Evolutionary conservation across 2,797 vertebrate species (phyloP).

Genomic region (Pogonophryne albipinna): DNA sequence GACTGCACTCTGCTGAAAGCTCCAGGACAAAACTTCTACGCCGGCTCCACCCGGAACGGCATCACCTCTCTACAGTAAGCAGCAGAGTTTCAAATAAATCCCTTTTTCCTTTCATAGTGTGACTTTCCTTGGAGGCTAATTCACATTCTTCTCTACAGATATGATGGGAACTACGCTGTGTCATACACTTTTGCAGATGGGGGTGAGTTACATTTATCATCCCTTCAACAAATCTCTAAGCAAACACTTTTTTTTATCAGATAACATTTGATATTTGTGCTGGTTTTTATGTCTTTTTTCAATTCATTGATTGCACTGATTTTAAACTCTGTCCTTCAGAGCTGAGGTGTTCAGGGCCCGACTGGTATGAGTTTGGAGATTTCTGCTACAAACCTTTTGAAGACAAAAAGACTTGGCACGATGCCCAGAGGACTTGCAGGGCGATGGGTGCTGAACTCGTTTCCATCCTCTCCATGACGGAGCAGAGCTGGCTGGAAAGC

Average conservation of each 20-base stretch:
- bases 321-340: conserved; percentile 62
- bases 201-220: conserved; percentile 66
- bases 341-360: conserved; percentile 81
- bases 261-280: neutral
- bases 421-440: conserved; percentile 72
- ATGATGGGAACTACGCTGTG: conserved; percentile 63
- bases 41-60: conserved; percentile 81
- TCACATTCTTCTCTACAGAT: conserved; percentile 65
- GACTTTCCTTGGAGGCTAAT: neutral
- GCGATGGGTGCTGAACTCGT: conserved; percentile 80
- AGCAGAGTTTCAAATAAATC: neutral
- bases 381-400: conserved; percentile 86
- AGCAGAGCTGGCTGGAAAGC: conserved; percentile 88
- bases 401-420: conserved; percentile 80
- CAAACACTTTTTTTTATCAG: too few relatives aligned
- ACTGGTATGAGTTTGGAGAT: conserved; percentile 87
- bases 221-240: neutral
- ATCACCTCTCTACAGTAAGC: conserved; percentile 83
- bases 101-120: rapidly evolving
- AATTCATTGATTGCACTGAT: neutral
- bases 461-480: conserved; percentile 82
- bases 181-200: conserved; percentile 85
- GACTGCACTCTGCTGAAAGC: conserved; percentile 85
- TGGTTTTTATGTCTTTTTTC: neutral
- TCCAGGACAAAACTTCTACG: conserved; percentile 78